A percentile compares a stretch with the other conserved stretches of the same genome.
Evolutionary conservation across 2,113 vertebrate species (phyloP).

Genomic region (Pyxicephalus adspersus): DNA sequence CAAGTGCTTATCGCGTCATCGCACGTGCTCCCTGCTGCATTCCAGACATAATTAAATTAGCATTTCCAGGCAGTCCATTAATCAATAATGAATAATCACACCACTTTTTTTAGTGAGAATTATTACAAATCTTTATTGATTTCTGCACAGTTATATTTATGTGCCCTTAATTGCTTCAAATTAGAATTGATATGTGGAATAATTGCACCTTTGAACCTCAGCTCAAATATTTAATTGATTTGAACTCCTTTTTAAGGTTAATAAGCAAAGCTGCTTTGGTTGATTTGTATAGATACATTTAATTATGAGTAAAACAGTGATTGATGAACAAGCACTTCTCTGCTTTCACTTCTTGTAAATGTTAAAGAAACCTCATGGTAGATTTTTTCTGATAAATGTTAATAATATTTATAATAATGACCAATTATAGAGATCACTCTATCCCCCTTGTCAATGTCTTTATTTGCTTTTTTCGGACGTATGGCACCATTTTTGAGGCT

Average conservation of each 20-base stretch:
- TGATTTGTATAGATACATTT: constrained; percentile 29
- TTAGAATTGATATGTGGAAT: constrained; percentile 26
- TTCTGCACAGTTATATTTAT: constrained; percentile 3
- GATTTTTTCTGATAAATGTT: too few species aligned
- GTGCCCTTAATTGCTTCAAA: constrained; percentile 23
- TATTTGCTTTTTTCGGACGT: too few species aligned
- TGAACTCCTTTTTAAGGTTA: constrained; percentile 10
- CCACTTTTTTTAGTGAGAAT: neutral
- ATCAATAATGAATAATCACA: constrained; percentile 14
- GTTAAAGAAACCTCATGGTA: too few species aligned
- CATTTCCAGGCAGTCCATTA: neutral
- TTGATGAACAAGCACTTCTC: neutral
- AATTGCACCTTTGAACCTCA: constrained; percentile 23
- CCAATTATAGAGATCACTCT: too few species aligned
- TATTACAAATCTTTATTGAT: constrained; percentile 28
- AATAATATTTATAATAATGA: too few species aligned
- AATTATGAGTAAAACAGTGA: neutral
- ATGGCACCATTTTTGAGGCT: too few species aligned
- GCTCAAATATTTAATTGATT: neutral
- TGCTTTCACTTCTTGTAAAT: too few species aligned
- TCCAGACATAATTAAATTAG: constrained; percentile 21
- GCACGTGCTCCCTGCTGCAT: neutral
- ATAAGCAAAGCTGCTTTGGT: constrained; percentile 5
- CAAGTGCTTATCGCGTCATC: neutral
- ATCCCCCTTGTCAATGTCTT: too few species aligned